phyloP scores from a whole-genome alignment of 2,113 vertebrate species.

The Gobio gobio region DNA sequence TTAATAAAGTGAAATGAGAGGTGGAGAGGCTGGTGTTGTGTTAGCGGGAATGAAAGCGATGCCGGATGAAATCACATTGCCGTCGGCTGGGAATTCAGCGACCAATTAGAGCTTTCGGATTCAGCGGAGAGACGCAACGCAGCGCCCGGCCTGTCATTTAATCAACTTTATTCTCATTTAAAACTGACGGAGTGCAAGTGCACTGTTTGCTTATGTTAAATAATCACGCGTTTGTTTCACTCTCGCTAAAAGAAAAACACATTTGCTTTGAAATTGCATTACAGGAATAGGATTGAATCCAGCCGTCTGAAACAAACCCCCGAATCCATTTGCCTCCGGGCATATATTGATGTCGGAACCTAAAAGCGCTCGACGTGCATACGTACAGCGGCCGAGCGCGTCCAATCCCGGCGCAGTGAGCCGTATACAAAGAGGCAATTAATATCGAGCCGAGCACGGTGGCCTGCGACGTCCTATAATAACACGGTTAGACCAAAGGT shows the following conservation, averaged over 20 bases:
- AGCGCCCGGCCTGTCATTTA: constrained; percentile 20
- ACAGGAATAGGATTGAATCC: constrained; percentile 28
- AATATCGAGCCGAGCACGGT: constrained; percentile 69
- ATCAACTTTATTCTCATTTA: constrained; percentile 32
- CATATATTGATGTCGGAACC: constrained; percentile 22
- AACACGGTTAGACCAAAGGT: constrained; percentile 79
- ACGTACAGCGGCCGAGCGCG: background rate
- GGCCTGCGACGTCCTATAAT: constrained; percentile 76
- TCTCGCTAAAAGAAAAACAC: constrained; percentile 9
- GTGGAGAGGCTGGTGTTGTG: constrained; percentile 17
- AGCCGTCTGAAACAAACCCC: constrained; percentile 18
- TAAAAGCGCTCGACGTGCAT: constrained; percentile 7
- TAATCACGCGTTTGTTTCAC: constrained; percentile 13
- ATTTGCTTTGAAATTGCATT: constrained; percentile 27
- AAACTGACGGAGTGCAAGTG: background rate
- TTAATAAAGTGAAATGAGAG: constrained; percentile 47
- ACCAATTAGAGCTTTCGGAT: constrained; percentile 20
- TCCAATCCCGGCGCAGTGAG: background rate
- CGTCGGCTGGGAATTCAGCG: constrained; percentile 26
- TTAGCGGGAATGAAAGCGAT: constrained; percentile 17
- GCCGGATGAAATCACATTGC: background rate
- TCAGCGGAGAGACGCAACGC: background rate
- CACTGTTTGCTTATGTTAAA: background rate
- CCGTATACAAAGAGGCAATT: constrained; percentile 72
- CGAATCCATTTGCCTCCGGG: constrained; percentile 29